Evolutionary conservation across 2,888 invertebrate species (phyloP), one percentile per base, ranked within the genome.

Genomic region (Noctua comes): DNA sequence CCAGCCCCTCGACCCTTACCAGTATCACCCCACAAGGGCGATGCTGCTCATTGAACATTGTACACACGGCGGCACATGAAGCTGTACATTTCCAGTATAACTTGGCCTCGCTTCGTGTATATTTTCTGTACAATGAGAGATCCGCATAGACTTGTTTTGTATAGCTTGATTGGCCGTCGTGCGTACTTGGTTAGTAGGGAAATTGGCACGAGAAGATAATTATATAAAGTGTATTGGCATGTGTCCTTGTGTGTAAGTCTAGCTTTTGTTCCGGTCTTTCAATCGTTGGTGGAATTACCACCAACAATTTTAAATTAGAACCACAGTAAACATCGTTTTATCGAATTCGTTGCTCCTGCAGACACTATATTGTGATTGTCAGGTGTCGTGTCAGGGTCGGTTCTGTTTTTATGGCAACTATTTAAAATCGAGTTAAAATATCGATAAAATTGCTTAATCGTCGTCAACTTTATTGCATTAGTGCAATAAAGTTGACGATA

Each of bases 1-100:
- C 70, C 54, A 57, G 68, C 87, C 84, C 86, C 83, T 57, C 24
- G 27, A 71, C 88, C 86, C 86, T 76, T 72, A 69, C 71, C 51
- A 36, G 24, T 65, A 46, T 70, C 77, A 79, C 87, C 87, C 87
- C 27, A 40, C 43, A 48, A 57, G 66, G 27, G 72, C 51, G 54
- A 66, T 36, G 13, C 66, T 73, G 70, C n/a, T 71, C 86, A 78
- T 54, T 82, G 72, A 66, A 16, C 24, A 75, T 43, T 85, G 62
- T 75, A 31, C 31, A 31, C 31, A 31, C 31, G 31, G 31, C 31
- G 31, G 31, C 31, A 31, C 31, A 31, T 31, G 31, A 31, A 31
- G 31, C 31, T 31, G 31, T 2, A 31, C 31, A 31, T 31, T 31
- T 31, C 31, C 31, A 31, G 31, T 31, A 31, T 31, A 31, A 31